Evolutionary conservation across 2,888 invertebrate species (phyloP).

Genomic region (Orthosia cruda): DNA sequence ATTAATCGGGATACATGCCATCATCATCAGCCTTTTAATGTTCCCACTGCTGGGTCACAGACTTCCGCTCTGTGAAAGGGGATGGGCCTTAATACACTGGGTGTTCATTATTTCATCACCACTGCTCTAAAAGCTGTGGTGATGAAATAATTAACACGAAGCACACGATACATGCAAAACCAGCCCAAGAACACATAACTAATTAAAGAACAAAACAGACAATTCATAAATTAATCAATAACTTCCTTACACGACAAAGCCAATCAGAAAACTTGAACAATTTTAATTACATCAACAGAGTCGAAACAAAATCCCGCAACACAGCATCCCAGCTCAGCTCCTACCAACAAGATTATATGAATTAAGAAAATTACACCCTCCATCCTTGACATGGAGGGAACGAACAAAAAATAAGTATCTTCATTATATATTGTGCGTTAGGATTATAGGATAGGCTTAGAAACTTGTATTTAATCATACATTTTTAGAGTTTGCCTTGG

Average conservation of each 20-base stretch:
- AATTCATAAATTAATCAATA: neutral
- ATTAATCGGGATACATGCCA: too few species aligned
- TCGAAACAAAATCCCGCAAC: slow-evolving; percentile 15
- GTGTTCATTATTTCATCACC: too few species aligned
- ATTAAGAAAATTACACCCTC: slow-evolving; percentile 81
- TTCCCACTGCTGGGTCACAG: too few species aligned
- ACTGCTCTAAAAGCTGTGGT: too few species aligned
- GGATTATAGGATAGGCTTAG: slow-evolving; percentile 55
- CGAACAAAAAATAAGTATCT: slow-evolving; percentile 65
- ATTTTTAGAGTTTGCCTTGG: slow-evolving; percentile 49
- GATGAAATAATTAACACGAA: too few species aligned
- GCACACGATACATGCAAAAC: too few species aligned
- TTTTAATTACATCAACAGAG: slow-evolving; percentile 54
- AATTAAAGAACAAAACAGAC: neutral
- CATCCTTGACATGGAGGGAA: slow-evolving; percentile 65
- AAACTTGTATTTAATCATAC: slow-evolving; percentile 57
- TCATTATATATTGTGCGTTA: slow-evolving; percentile 68
- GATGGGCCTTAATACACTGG: too few species aligned
- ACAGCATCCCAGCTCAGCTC: slow-evolving; percentile 53
- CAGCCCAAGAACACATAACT: neutral
- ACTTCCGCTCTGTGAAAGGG: too few species aligned
- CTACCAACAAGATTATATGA: slow-evolving; percentile 78
- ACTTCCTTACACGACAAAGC: slow-evolving; percentile 3
- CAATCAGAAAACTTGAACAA: slow-evolving; percentile 35
- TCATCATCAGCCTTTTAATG: too few species aligned